These are phyloP conservation scores for Spodoptera picta DNA, from an alignment of 2,888 invertebrate species.

Conservation along the genomic window DNA sequence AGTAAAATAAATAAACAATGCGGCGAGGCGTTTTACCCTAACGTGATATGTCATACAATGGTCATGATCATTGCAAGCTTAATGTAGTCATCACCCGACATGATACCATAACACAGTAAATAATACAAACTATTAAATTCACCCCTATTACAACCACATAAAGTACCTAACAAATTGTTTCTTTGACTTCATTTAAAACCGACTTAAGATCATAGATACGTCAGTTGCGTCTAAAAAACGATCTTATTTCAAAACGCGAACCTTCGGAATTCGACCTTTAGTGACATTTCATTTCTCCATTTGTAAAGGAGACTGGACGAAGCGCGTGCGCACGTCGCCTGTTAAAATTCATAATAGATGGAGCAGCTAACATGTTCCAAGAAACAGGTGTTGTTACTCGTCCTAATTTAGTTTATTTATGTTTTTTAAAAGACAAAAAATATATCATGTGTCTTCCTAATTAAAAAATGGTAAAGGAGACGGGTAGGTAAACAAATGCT, in stretches of 20 bases:
- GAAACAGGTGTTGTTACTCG: conserved; percentile 37
- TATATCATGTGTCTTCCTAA: too few relatives aligned
- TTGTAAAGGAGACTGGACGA: conserved; percentile 39
- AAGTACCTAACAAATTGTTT: too few relatives aligned
- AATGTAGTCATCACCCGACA: conserved; percentile 8
- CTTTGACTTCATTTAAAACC: conserved; percentile 9
- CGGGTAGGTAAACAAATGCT: too few relatives aligned
- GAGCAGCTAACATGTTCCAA: conserved; percentile 13
- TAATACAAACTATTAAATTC: too few relatives aligned
- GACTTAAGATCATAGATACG: conserved; percentile 28
- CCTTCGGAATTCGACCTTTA: conserved; percentile 43
- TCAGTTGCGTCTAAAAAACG: conserved; percentile 18
- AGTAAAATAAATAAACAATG: too few relatives aligned
- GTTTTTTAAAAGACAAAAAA: background rate
- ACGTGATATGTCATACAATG: conserved; percentile 24
- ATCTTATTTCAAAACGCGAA: conserved; percentile 24
- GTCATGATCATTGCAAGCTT: background rate
- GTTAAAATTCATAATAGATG: conserved; percentile 39
- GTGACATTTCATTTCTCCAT: conserved; percentile 50
- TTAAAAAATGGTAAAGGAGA: too few relatives aligned
- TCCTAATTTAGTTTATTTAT: conserved; percentile 32
- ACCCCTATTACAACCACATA: too few relatives aligned
- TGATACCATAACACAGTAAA: background rate
- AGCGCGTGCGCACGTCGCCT: conserved; percentile 34
- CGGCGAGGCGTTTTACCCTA: background rate